Conservation (phyloP, 2,888 invertebrate species). For the Dryobotodes eremita region DNA sequence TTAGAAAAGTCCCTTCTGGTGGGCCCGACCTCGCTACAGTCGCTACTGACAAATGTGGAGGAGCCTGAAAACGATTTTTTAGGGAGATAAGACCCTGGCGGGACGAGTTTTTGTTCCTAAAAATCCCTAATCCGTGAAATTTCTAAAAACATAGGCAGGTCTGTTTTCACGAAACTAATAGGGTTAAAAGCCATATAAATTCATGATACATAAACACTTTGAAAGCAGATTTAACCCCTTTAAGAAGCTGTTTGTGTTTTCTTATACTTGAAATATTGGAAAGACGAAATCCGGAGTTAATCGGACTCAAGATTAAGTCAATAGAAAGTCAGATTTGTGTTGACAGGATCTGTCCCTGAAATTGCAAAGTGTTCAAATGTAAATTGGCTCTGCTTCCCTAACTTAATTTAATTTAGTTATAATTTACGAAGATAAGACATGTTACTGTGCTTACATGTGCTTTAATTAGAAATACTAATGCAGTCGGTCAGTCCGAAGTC, state of each 20-base stretch:
- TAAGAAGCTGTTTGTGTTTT: conserved; percentile 25
- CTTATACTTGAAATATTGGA: conserved; percentile 43
- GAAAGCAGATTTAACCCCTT: conserved; percentile 2
- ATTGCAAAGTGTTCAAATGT: conserved; percentile 30
- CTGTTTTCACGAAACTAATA: conserved; percentile 13
- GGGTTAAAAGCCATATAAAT: conserved; percentile 18
- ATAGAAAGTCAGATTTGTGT: conserved; percentile 46
- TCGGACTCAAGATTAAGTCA: conserved; percentile 38
- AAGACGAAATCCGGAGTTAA: conserved; percentile 26
- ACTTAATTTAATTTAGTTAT: conserved; percentile 26
- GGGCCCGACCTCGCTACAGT: conserved; percentile 5
- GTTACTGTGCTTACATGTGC: not conserved
- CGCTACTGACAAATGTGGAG: conserved; percentile 44
- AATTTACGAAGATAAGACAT: conserved; percentile 22
- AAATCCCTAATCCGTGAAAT: conserved; percentile 41
- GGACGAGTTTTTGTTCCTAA: conserved; percentile 30
- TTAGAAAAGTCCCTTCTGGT: conserved; percentile 39
- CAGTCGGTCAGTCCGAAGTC: not conserved
- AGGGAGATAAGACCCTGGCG: conserved; percentile 36
- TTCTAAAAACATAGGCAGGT: conserved; percentile 15
- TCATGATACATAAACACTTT: conserved; percentile 7
- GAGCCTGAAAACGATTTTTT: conserved; percentile 42
- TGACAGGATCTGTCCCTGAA: conserved; percentile 18
- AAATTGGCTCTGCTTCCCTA: conserved; percentile 22
- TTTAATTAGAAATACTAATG: conserved; percentile 16